These are phyloP conservation scores for Cirrhinus mrigala DNA, from an alignment of 2,797 vertebrate genomes.

Conservation along the genomic window DNA sequence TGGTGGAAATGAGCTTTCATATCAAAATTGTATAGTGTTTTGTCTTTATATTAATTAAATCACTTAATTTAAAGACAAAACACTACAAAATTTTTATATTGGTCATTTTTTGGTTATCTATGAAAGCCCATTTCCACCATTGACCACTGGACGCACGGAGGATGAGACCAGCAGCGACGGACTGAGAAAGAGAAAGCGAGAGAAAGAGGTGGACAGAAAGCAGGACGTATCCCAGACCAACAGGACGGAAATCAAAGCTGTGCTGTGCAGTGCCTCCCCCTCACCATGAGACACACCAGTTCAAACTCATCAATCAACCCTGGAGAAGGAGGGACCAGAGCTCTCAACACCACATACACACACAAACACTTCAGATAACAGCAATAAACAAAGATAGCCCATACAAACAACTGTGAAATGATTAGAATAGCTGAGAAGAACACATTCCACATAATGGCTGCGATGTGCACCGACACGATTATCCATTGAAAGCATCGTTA, in stretches of 20 bases:
- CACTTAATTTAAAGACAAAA: no score
- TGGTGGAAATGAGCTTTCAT: no score
- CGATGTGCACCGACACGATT: slow-evolving; percentile 44
- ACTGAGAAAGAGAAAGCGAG: slow-evolving; percentile 7
- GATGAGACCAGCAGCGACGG: neutral
- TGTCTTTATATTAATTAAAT: no score
- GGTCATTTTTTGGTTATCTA: no score
- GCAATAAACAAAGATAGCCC: slow-evolving; percentile 68
- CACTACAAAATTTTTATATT: no score
- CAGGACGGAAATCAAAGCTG: slow-evolving; percentile 59
- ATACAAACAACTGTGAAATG: slow-evolving; percentile 61
- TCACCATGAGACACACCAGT: slow-evolving; percentile 59
- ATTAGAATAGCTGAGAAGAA: slow-evolving; percentile 63
- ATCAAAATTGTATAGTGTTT: no score
- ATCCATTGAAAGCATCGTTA: neutral
- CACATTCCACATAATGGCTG: slow-evolving; percentile 53
- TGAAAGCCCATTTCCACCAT: no score
- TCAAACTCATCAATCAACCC: slow-evolving; percentile 63
- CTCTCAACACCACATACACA: slow-evolving; percentile 63
- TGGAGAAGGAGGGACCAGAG: slow-evolving; percentile 45
- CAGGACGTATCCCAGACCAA: slow-evolving; percentile 60
- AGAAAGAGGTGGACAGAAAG: slow-evolving; percentile 8
- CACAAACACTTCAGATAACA: slow-evolving; percentile 55
- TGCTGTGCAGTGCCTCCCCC: slow-evolving; percentile 61
- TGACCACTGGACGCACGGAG: neutral